phyloP scores from a whole-genome alignment of 1,140 invertebrate genomes.

The Drosophila suzukii region DNA sequence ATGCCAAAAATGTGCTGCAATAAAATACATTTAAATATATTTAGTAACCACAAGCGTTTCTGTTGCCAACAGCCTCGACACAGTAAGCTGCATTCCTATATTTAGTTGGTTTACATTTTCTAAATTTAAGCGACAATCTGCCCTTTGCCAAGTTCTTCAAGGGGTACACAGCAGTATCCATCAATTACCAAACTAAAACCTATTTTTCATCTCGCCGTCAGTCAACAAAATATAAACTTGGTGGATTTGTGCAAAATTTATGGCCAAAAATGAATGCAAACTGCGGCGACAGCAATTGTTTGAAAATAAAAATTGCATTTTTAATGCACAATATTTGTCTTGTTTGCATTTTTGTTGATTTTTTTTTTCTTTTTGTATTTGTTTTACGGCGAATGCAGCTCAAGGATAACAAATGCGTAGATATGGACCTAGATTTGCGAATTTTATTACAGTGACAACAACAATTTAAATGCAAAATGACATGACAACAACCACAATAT shows the following conservation, averaged over 20 bases:
- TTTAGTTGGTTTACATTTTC: conserved; percentile 44
- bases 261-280: conserved; percentile 48
- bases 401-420: conserved; percentile 83
- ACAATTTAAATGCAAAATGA: conserved; percentile 72
- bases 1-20: background rate
- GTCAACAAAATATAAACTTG: conserved; percentile 18
- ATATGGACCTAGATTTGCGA: conserved; percentile 81
- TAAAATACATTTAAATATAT: background rate
- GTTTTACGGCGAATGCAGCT: conserved; percentile 51
- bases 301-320: conserved; percentile 65
- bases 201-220: conserved; percentile 59
- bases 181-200: conserved; percentile 26
- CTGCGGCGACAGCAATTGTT: conserved; percentile 42
- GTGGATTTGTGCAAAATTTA: conserved; percentile 47
- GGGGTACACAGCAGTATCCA: background rate
- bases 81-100: conserved; percentile 59
- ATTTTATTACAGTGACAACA: conserved; percentile 78
- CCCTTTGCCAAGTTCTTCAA: conserved; percentile 39
- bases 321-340: conserved; percentile 25
- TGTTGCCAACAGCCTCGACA: conserved; percentile 73
- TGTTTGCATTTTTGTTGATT: background rate
- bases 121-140: conserved; percentile 47
- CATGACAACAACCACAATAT: conserved; percentile 39
- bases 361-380: background rate
- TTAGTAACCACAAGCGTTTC: conserved; percentile 17